These are phyloP conservation scores for Gonioctena quinquepunctata DNA, from an alignment of 1,140 invertebrate genomes.

Conservation along the genomic window DNA sequence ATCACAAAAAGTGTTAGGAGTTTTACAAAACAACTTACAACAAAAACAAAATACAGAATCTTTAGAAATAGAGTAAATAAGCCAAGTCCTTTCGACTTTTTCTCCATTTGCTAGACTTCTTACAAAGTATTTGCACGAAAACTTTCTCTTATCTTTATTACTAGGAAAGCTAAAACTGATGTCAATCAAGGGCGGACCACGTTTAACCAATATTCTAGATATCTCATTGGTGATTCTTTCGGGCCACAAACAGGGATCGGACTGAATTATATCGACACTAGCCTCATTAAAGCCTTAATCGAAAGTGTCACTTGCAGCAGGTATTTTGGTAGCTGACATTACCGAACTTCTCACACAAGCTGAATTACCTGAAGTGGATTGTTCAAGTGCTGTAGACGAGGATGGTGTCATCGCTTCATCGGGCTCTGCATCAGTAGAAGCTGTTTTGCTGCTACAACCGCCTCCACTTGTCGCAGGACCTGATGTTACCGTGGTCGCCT, in stretches of 20 bases:
- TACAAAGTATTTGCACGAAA: slow-evolving; percentile 9
- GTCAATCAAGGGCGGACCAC: slow-evolving; percentile 8
- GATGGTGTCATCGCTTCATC: slow-evolving; percentile 18
- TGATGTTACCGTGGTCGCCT: slow-evolving; percentile 16
- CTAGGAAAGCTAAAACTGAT: slow-evolving; percentile 12
- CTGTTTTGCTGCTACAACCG: slow-evolving; percentile 20
- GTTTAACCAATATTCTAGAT: slow-evolving; percentile 18
- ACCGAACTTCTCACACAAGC: slow-evolving; percentile 21
- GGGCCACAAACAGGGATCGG: slow-evolving; percentile 12
- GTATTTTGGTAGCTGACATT: slow-evolving; percentile 21
- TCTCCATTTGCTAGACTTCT: slow-evolving; percentile 24
- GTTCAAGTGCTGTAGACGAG: slow-evolving; percentile 21
- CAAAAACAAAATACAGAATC: slow-evolving; percentile 23
- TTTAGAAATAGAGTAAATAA: slow-evolving; percentile 19
- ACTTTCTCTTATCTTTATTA: slow-evolving; percentile 20
- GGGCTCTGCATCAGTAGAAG: slow-evolving; percentile 18
- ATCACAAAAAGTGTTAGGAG: slow-evolving; percentile 16
- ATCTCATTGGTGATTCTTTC: slow-evolving; percentile 17
- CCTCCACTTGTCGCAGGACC: slow-evolving; percentile 16
- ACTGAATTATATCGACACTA: slow-evolving; percentile 19
- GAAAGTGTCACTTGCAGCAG: slow-evolving; percentile 23
- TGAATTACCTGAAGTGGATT: slow-evolving; percentile 21
- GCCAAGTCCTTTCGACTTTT: slow-evolving; percentile 17
- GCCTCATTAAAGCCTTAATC: slow-evolving; percentile 21
- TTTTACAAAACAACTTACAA: slow-evolving; percentile 20